These are phyloP conservation scores for Coecobrya sp. DNA, from an alignment of 2,888 invertebrate species.

Conservation along the genomic window DNA sequence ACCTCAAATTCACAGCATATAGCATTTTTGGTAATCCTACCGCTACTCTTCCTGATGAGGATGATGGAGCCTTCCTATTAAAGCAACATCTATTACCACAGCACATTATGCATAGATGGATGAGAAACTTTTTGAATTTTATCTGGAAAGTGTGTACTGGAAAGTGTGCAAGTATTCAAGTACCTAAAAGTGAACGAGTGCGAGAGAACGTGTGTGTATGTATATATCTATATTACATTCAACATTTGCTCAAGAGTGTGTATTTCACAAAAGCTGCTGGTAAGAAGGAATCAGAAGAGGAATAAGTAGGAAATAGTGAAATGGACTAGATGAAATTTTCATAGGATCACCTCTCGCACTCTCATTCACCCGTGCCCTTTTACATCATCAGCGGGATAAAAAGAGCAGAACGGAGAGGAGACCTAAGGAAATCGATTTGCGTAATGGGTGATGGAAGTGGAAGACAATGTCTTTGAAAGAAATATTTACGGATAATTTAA, in stretches of 20 bases:
- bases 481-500: conserved; percentile 80
- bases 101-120: conserved; percentile 30
- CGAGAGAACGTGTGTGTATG: neutral
- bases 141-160: conserved; percentile 12
- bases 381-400: neutral
- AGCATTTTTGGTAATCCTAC: neutral
- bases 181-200: neutral
- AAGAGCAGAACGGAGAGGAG: neutral
- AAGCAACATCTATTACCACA: conserved; percentile 5
- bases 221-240: neutral
- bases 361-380: neutral
- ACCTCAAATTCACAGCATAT: neutral
- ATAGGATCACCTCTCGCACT: conserved; percentile 40
- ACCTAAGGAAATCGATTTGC: conserved; percentile 68
- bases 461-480: conserved; percentile 73
- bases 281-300: neutral
- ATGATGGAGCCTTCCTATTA: conserved; percentile 5
- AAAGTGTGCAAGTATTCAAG: neutral
- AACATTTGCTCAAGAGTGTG: neutral
- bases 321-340: conserved; percentile 34
- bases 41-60: neutral
- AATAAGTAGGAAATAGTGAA: conserved; percentile 11
- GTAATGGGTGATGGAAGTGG: conserved; percentile 64
- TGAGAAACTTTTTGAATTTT: conserved; percentile 3
- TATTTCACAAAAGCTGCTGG: neutral